Percentiles rank a stretch among this genome's conserved stretches.
Evolutionary conservation across 2,113 vertebrate species (phyloP).

Genomic region (Engraulis encrasicolus): DNA sequence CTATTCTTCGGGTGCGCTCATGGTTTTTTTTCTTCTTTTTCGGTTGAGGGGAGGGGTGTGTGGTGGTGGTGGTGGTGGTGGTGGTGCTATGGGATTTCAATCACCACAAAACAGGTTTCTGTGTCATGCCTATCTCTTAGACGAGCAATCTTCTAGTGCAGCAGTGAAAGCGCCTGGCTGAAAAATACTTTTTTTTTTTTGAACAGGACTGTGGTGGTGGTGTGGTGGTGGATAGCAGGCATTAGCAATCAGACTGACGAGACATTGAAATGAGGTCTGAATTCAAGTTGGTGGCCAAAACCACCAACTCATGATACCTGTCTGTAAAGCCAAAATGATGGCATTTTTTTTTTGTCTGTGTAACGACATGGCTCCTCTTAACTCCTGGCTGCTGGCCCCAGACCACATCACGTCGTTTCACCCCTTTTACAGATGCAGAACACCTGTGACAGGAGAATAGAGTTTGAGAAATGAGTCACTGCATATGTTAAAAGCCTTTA

Average conservation of each 20-base stretch:
- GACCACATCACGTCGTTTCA: background rate
- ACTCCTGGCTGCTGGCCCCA: background rate
- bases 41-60: too few relatives aligned
- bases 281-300: background rate
- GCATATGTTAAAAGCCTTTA: background rate
- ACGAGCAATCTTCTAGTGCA: background rate
- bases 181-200: too few relatives aligned
- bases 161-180: background rate
- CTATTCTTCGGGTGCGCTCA: background rate
- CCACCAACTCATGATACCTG: background rate
- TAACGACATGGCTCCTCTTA: background rate
- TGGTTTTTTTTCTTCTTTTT: too few relatives aligned
- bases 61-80: too few relatives aligned
- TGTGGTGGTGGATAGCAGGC: background rate
- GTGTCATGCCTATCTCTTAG: background rate
- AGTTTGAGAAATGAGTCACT: background rate
- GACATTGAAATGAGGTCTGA: background rate
- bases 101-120: constrained; percentile 19
- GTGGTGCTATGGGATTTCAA: background rate
- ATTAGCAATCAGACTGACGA: background rate
- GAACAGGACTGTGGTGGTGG: too few relatives aligned
- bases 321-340: background rate
- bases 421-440: background rate
- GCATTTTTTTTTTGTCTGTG: background rate
- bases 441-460: background rate